Evolutionary conservation across 2,113 vertebrate genomes (phyloP).

Genomic region (Murina feae): DNA sequence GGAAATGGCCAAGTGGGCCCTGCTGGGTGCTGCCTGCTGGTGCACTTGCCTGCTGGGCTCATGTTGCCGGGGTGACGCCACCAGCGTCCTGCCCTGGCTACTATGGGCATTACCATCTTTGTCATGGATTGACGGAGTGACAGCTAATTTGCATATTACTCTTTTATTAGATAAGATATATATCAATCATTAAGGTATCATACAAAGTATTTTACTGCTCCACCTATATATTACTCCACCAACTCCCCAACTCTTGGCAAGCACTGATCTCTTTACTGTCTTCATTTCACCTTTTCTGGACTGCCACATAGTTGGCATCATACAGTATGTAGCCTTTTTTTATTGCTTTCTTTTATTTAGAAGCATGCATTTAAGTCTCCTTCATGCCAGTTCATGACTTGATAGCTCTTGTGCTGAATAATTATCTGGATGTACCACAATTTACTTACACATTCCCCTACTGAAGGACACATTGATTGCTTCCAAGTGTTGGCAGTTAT

Average conservation of each 20-base stretch:
- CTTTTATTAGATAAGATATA: no score
- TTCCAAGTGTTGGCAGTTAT: not conserved
- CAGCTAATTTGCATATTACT: no score
- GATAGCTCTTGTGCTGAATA: not conserved
- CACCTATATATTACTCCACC: not conserved
- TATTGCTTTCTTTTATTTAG: not conserved
- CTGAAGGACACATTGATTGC: not conserved
- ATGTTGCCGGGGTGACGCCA: no score
- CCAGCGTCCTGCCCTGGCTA: no score
- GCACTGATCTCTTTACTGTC: not conserved
- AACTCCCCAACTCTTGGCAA: no score
- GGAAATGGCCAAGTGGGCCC: no score
- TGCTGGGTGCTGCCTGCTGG: no score
- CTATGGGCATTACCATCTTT: no score
- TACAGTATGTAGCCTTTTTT: not conserved
- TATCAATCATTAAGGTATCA: not conserved
- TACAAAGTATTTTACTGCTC: not conserved
- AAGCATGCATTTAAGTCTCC: not conserved
- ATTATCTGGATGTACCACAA: not conserved
- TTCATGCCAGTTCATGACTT: not conserved
- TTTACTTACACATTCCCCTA: not conserved
- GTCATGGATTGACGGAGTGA: no score
- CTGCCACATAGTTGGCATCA: not conserved
- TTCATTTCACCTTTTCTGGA: not conserved
- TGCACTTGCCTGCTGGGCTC: no score